phyloP scores from a whole-genome alignment of 2,797 vertebrate species.

The Xyrichtys novacula region DNA sequence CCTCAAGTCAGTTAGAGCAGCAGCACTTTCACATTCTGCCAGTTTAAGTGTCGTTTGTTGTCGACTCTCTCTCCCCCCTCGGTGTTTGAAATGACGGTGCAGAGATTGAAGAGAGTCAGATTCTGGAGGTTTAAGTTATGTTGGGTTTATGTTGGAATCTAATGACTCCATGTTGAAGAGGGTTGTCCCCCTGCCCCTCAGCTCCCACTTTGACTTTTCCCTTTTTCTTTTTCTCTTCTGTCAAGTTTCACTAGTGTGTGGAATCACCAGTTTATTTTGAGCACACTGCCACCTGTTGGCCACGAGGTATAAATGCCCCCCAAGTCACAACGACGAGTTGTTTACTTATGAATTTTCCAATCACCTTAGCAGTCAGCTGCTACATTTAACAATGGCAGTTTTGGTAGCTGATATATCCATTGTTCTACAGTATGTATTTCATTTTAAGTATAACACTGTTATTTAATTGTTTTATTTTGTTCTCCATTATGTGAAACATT shows the following conservation, averaged over 20 bases:
- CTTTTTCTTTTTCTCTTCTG: slow-evolving; percentile 47
- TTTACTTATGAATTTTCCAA: slow-evolving; percentile 44
- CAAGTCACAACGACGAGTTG: slow-evolving; percentile 43
- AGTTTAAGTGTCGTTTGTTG: slow-evolving; percentile 59
- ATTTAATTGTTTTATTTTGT: slow-evolving; percentile 70
- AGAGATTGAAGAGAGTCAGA: slow-evolving; percentile 37
- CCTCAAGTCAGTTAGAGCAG: slow-evolving; percentile 81
- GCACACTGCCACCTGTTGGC: slow-evolving; percentile 84
- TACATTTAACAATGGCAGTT: slow-evolving; percentile 47
- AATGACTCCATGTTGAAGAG: slow-evolving; percentile 26
- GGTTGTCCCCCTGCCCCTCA: slow-evolving; percentile 46
- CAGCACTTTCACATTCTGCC: slow-evolving; percentile 79
- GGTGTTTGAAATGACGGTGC: slow-evolving; percentile 40
- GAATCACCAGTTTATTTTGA: slow-evolving; percentile 70
- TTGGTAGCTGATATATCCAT: slow-evolving; percentile 63
- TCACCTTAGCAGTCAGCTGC: slow-evolving; percentile 50
- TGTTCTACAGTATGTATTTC: slow-evolving; percentile 67
- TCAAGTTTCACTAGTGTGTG: slow-evolving; percentile 69
- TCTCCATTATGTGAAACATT: slow-evolving; percentile 71
- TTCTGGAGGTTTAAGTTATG: slow-evolving; percentile 34
- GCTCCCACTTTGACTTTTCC: slow-evolving; percentile 72
- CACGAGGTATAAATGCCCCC: slow-evolving; percentile 69
- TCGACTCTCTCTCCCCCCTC: slow-evolving; percentile 27
- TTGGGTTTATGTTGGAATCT: slow-evolving; percentile 23
- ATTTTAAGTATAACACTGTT: slow-evolving; percentile 77